Evolutionary conservation across 30 jellyfish, hydroid and myxozoan species (phyloP), one percentile per base, ranked within the genome.

Genomic region (Chrysaora quinquecirrha): DNA sequence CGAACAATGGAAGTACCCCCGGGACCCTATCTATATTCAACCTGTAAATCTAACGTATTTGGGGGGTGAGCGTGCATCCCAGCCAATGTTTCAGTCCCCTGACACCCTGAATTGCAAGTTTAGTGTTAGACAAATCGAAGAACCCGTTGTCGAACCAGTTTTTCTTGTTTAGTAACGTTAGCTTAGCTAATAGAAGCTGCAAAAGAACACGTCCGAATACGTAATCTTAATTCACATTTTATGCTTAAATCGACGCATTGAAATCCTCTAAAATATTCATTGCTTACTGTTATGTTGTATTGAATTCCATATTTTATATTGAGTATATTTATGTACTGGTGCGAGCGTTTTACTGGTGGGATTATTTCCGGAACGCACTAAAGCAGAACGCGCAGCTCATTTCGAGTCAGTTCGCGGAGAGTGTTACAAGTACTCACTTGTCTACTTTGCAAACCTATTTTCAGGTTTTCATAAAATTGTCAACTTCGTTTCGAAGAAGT

Each of bases 321-420:
- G 6, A 52, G 12, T 52, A 10, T 16, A 19, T 52, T 12, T 16
- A 3, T 10, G 29, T 20, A 19, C 12, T 10, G 19, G 2, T 19
- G 68, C 68, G n/a, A 52, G 68, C 54, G 9, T 52, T 25, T 52
- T 16, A 20, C 68, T 52, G 68, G 68, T 52, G 68, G 25, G 6
- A 10, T 12, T 12, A 4, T 52, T 10, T 19, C 29, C 6, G 68
- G 25, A 7, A 52, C 29, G 68, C 68, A 10, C 29, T 4, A 4
- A 10, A 52, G 29, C 24, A 16, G 6, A 25, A 19, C 6, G 6
- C 25, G 27, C 19, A 52, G 29, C 29, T 9, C 68, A 10, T 16
- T 10, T 52, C 68, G 19, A 52, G 25, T 19, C 68, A 52, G 68
- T 52, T 25, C 19, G 68, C 68, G 29, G 68, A 16, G 68, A 52